These are phyloP conservation scores for Eulemur coronatus DNA, from an alignment of 2,797 vertebrate genomes.

Conservation along the genomic window DNA sequence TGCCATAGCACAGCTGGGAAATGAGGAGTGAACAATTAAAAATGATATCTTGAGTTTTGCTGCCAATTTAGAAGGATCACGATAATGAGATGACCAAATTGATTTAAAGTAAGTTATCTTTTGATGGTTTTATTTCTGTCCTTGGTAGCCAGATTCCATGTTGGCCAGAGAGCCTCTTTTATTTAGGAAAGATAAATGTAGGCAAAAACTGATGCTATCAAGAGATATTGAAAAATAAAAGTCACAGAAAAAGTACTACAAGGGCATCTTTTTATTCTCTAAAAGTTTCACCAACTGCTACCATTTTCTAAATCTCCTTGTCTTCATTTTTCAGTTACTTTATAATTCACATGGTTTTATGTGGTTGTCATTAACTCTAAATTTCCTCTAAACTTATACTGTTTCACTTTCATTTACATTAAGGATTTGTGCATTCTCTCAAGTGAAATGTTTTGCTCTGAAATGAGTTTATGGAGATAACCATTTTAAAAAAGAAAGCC, in stretches of 20 bases:
- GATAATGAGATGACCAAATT: neutral
- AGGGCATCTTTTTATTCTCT: neutral
- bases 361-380: neutral
- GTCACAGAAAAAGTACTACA: neutral
- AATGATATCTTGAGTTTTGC: neutral
- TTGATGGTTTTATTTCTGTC: neutral
- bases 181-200: neutral
- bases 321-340: neutral
- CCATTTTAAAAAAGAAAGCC: constrained; percentile 21
- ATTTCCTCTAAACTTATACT: neutral
- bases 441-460: constrained; percentile 15
- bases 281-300: neutral
- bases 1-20: neutral
- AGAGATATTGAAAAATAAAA: neutral
- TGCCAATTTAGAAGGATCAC: neutral
- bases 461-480: neutral
- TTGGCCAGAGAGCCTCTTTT: neutral
- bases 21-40: neutral
- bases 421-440: neutral
- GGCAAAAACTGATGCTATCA: neutral
- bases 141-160: neutral
- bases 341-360: neutral
- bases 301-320: neutral
- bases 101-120: neutral
- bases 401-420: neutral